phyloP scores from a whole-genome alignment of 2,888 invertebrate genomes.

The Congeria kusceri region DNA sequence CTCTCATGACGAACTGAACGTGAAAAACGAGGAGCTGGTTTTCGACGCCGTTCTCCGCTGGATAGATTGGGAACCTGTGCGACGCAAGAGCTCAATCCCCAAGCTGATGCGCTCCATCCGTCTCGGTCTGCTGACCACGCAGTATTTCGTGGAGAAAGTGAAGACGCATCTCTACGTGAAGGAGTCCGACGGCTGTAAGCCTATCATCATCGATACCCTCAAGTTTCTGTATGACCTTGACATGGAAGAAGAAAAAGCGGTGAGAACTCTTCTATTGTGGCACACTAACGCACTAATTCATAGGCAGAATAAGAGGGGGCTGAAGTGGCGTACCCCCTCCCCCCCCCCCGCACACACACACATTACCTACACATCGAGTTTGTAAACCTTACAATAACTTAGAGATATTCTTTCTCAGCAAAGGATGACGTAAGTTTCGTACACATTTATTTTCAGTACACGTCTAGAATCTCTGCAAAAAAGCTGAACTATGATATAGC shows the following conservation, averaged over 20 bases:
- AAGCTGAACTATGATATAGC: no score
- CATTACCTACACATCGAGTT: no score
- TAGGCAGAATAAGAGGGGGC: no score
- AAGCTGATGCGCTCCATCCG: conserved; percentile 85
- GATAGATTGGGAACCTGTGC: conserved; percentile 92
- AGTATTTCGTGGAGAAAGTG: conserved; percentile 88
- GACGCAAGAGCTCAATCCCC: conserved; percentile 91
- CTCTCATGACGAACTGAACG: conserved; percentile 82
- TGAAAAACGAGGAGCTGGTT: conserved; percentile 83
- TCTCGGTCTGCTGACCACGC: conserved; percentile 90
- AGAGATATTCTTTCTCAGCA: no score
- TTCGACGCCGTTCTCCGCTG: conserved; percentile 89
- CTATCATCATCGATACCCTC: conserved; percentile 95
- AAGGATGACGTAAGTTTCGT: no score
- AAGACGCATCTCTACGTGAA: conserved; percentile 93
- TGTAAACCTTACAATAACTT: no score
- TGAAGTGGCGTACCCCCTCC: no score
- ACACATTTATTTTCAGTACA: no score
- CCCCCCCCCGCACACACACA: no score
- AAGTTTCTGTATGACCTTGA: conserved; percentile 96
- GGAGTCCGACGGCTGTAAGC: conserved; percentile 91
- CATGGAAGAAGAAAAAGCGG: conserved; percentile 91
- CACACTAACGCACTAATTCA: no score
- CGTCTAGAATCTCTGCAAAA: no score
- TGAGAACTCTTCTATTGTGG: neutral